Base-by-base conservation (phyloP, 2,888 invertebrate genomes). In the Brenthis ino region DNA sequence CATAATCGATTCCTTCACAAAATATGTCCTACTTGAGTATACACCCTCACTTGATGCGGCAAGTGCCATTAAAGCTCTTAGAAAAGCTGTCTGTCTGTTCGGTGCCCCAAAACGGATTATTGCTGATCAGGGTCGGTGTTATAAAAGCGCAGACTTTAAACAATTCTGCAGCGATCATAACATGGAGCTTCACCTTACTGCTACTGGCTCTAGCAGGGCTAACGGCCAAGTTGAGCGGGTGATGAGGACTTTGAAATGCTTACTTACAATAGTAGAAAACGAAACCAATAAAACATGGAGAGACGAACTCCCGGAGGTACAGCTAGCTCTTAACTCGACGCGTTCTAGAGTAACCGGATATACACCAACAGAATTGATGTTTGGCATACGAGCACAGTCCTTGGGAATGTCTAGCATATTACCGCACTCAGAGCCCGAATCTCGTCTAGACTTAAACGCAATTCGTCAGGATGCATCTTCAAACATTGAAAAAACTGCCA, bases 161-260 rank as follows among this genome's bases (percentile, higher is more conserved):
- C 12, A 63, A 6, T 73, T 73, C 66, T 74, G 72, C 48, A 12
- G 4, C 2, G 58, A 64, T 2, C 24, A 78, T 53, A 70, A 70
- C 3, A 77, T 79, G 12, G 57, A 75, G 0, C 69, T 76, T 1
- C 76, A 77, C 43, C 57, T 77, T 0, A 74, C 77, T 1, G 77
- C 76, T 0, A 76, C 77, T 1, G 76, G 76, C 1, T 61, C 69
- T 1, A 65, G 69, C 20, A 72, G 78, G 3, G 76, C 77, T 0
- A 74, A 75, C 48, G 75, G 75, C 1, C 74, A 76, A 48, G 76
- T 77, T 0, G 76, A 77, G 60, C 5, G 74, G 1, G 72, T 75
- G 0, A 76, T 76, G 76, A 65, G 70, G 0, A 72, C 73, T 5
- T 53, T 77, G 11, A 76, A 77, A 55, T 63, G 70, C 37, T 20